Evolutionary conservation across 2,888 invertebrate species (phyloP).

Genomic region (Chrysotoxum bicinctum): DNA sequence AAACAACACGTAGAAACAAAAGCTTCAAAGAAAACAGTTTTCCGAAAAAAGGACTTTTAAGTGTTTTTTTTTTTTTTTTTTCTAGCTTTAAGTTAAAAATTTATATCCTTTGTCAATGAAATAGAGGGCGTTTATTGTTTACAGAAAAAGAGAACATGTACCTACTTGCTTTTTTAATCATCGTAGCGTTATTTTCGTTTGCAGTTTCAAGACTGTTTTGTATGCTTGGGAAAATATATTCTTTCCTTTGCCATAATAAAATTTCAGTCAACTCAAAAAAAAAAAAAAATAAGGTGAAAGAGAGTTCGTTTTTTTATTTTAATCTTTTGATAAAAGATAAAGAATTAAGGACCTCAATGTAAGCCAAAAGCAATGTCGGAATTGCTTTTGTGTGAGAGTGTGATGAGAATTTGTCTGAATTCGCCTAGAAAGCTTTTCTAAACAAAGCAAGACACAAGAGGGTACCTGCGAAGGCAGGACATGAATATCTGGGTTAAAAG

Average conservation of each 20-base stretch:
- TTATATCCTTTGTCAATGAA: constrained; percentile 29
- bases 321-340: constrained; percentile 34
- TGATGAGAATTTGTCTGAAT: neutral
- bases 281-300: neutral
- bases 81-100: constrained; percentile 23
- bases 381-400: constrained; percentile 25
- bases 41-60: constrained; percentile 12
- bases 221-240: constrained; percentile 44
- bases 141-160: constrained; percentile 54
- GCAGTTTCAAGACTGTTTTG: constrained; percentile 30
- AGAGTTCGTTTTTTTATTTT: constrained; percentile 7
- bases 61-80: constrained; percentile 16
- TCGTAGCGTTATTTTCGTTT: constrained; percentile 53
- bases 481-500: constrained; percentile 16
- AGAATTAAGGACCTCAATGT: constrained; percentile 18
- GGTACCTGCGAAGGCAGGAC: neutral
- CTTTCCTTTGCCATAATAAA: constrained; percentile 28
- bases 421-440: neutral
- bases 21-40: constrained; percentile 24
- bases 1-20: constrained; percentile 13
- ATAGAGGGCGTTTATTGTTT: constrained; percentile 28
- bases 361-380: constrained; percentile 21
- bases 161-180: constrained; percentile 65
- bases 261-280: neutral
- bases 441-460: neutral